Evolutionary conservation across 2,888 invertebrate species (phyloP), one percentile per base, ranked within the genome.

Genomic region (Ennomos quercinarius): DNA sequence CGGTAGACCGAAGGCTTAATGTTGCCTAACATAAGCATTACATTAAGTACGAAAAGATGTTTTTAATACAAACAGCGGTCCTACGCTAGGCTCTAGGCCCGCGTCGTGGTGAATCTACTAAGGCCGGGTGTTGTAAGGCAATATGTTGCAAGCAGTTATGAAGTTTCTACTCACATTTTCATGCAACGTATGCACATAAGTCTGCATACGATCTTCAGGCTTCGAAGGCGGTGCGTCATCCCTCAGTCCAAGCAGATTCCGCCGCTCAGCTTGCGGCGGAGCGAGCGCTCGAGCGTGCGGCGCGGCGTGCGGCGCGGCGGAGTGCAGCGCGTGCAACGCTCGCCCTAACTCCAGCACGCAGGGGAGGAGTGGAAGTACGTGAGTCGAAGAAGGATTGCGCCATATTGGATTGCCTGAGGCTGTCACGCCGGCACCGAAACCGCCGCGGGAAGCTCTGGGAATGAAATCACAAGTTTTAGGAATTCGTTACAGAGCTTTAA

Each of bases 341-440:
- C 96, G 95, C 58, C 96, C 93, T n/a, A 98, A 91, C 0, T 95
- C 94, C 43, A 98, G 93, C 41, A 98, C 94, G 68, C 96, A 95
- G 9, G 97, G 96, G 67, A 98, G 88, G 57, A 97, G 90, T 1
- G 97, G 96, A 66, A 97, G 94, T 67, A 98, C 95, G 83, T 98
- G 97, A 13, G 95, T 94, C 0, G 96, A 95, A 55, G 97, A 97
- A 13, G 98, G 98, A 93, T 98, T 98, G 63, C 97, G 94, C 87
- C 96, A 96, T 3, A 97, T 94, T 0, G 96, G 96, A 88, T 96
- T 95, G 11, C 97, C 97, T 50, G 95, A 93, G 69, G 96, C 94
- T 0, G 96, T 96, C 62, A 95, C 93, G 36, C 96, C 95, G 6
- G 96, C 95, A 38, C 97, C 94, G 85, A 98, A 98, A 0, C 97